A percentile compares a stretch with the other conserved stretches of the same genome.
phyloP scores from a whole-genome alignment of 2,888 invertebrate genomes.

The Timandra comae region DNA sequence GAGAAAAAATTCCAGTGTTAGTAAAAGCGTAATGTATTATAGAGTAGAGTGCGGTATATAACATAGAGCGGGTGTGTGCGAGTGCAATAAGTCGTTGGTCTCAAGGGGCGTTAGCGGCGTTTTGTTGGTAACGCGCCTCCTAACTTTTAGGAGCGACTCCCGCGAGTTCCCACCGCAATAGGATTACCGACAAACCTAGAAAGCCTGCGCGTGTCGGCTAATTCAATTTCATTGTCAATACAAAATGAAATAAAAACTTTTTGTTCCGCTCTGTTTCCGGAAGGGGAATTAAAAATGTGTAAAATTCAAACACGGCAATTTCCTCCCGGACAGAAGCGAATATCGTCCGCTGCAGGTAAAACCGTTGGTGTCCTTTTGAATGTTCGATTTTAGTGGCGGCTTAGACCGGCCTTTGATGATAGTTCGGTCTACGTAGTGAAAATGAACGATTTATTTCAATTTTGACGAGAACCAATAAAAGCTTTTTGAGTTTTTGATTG shows the following conservation, averaged over 20 bases:
- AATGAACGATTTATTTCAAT: slow-evolving; percentile 41
- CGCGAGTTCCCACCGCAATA: slow-evolving; percentile 56
- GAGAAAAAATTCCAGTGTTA: no score
- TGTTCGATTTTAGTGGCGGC: slow-evolving; percentile 40
- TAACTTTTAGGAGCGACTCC: slow-evolving; percentile 57
- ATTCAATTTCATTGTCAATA: slow-evolving; percentile 59
- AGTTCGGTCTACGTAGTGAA: slow-evolving; percentile 30
- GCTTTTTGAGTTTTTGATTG: slow-evolving; percentile 52
- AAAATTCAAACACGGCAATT: slow-evolving; percentile 16
- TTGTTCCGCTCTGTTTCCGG: slow-evolving; percentile 27
- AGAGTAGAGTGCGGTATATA: no score
- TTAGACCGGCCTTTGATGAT: slow-evolving; percentile 43
- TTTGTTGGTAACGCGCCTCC: slow-evolving; percentile 39
- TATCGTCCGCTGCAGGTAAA: slow-evolving; percentile 18
- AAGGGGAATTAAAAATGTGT: slow-evolving; percentile 21
- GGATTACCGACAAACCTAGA: slow-evolving; percentile 62
- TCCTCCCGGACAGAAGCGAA: slow-evolving; percentile 8
- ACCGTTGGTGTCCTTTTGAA: slow-evolving; percentile 30
- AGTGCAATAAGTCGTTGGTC: slow-evolving; percentile 35
- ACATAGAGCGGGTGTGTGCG: slow-evolving; percentile 3
- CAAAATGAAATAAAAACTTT: slow-evolving; percentile 34
- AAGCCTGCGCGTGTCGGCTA: slow-evolving; percentile 49
- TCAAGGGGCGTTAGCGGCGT: slow-evolving; percentile 38
- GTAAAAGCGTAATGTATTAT: no score
- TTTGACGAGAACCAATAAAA: slow-evolving; percentile 55